Base-by-base conservation (phyloP, 2,113 vertebrate species). In the Oryzias woworae region DNA sequence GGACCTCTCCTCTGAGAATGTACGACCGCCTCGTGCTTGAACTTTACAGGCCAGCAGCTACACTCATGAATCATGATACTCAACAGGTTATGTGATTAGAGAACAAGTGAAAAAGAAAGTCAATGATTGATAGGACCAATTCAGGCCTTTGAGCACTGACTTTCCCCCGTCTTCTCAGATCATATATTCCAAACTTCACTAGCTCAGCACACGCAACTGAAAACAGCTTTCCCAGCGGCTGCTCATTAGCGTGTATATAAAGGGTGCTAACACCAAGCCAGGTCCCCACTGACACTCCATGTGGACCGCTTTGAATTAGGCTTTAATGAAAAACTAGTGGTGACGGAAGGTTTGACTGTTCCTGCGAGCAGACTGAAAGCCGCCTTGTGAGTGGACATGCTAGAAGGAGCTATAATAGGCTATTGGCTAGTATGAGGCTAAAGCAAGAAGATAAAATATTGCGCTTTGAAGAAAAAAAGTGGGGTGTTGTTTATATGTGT, bases 291-390 rank as follows among this genome's bases (percentile, higher is more conserved):
- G 57, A 84, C 84, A 86, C 86, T 56, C 70, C 51, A 67, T 31
- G 59, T 68, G 73, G 78, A 56, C 80, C 71, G 73, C 78, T 86
- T 85, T 83, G 82, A 83, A 86, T 86, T 84, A 86, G 76, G 36
- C 23, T 52, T 67, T 83, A 88, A 88, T 88, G 77, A 86, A 86
- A 86, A 86, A 82, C 80, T 72, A 85, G 72, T 75, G 79, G 61
- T 79, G 77, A 84, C 79, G 78, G 64, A 54, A 64, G 54, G 49
- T 62, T 57, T 61, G 76, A 83, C 73, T 67, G 54, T 57, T 73
- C 75, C 71, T 23, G 55, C 52, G 62, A 73, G 71, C 63, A 78
- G 75, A 82, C 79, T 49, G 71, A 61, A 70, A 74, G 81, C 71
- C 72, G 78, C 80, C 76, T 57, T 59, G 20, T 68, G 53, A 49